These are phyloP conservation scores for Diarsia rubi DNA, from an alignment of 2,888 invertebrate species.

Conservation along the genomic window DNA sequence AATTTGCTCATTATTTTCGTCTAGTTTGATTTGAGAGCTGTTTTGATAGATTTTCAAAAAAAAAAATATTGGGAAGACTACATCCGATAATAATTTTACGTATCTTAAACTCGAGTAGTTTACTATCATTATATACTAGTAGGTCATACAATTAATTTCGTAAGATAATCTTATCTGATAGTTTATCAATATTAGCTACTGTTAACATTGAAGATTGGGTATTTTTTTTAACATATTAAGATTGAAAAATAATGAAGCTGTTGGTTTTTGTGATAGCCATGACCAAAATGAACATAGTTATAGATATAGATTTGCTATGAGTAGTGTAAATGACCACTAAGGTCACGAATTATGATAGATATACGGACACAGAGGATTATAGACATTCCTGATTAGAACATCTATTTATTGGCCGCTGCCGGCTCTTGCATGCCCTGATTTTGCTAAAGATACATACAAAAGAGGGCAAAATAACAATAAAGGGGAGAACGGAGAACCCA, in stretches of 20 bases:
- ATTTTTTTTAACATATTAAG: not conserved
- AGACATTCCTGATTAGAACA: slow-evolving; percentile 15
- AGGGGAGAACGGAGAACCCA: slow-evolving; percentile 26
- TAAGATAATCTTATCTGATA: slow-evolving; percentile 5
- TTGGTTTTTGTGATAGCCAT: not conserved
- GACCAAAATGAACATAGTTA: not conserved
- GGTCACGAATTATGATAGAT: not conserved
- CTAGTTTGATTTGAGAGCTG: not conserved
- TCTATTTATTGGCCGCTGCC: slow-evolving; percentile 16
- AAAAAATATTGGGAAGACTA: not conserved
- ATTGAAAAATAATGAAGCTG: not conserved
- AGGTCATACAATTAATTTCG: slow-evolving; percentile 22
- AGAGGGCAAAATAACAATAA: slow-evolving; percentile 41
- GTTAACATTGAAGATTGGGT: not conserved
- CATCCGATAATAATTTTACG: slow-evolving; percentile 5
- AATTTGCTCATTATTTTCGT: not conserved
- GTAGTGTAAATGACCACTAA: not conserved
- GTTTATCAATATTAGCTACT: not conserved
- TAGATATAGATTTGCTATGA: not conserved
- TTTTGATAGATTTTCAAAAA: not conserved
- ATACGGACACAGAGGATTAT: not conserved
- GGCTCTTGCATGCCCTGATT: slow-evolving; percentile 10
- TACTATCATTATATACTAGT: not conserved
- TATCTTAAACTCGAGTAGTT: slow-evolving; percentile 7
- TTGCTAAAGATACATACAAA: slow-evolving; percentile 34